Percentiles rank a stretch among this genome's conserved stretches.
phyloP scores from a whole-genome alignment of 92 coral and sea anemone species.

The Epizoanthus rinbou region DNA sequence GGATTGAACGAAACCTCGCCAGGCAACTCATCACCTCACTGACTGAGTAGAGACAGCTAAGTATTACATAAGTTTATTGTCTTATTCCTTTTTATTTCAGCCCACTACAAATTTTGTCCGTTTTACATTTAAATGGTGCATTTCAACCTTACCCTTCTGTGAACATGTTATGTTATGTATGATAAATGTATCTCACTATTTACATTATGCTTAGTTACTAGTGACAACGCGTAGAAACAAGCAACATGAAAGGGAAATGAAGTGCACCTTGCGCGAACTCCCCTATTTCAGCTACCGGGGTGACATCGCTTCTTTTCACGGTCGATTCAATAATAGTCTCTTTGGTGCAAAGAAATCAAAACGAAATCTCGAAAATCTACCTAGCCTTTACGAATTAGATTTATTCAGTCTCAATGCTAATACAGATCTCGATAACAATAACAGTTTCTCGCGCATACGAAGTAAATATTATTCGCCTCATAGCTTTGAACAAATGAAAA shows the following conservation, averaged over 20 bases:
- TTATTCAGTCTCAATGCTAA: neutral
- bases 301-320: neutral
- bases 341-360: neutral
- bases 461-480: no score
- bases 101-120: neutral
- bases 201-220: no score
- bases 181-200: neutral
- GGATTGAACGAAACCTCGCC: slow-evolving; percentile 1
- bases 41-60: slow-evolving; percentile 8
- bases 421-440: slow-evolving; percentile 8
- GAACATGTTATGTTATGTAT: neutral
- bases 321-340: slow-evolving; percentile 11
- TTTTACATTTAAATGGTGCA: slow-evolving; percentile 5
- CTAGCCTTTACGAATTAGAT: slow-evolving; percentile 14
- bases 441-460: neutral
- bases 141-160: slow-evolving; percentile 5
- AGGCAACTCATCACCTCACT: neutral
- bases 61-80: neutral
- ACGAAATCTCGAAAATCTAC: no score
- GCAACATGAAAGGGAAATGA: no score
- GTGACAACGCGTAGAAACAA: no score
- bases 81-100: neutral
- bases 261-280: no score
- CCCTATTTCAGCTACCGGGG: no score
- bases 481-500: no score